Conservation (phyloP, 1,140 invertebrate species). For the Pemphigus obesinymphae region DNA sequence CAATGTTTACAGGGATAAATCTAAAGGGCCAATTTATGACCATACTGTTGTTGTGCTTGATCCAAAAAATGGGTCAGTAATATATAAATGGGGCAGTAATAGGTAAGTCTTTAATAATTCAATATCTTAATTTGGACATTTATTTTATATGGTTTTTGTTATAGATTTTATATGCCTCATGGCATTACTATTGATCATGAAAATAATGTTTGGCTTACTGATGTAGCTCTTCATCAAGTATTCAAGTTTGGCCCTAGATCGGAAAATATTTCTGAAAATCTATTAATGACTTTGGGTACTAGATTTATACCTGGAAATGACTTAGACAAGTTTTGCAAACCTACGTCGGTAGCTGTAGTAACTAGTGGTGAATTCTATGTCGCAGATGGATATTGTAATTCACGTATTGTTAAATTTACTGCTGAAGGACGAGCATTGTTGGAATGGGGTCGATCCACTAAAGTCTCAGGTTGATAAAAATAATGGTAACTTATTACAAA, state of each 20-base stretch:
- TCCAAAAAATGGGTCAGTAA: constrained; percentile 61
- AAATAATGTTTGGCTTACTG: constrained; percentile 85
- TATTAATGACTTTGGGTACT: constrained; percentile 48
- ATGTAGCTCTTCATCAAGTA: constrained; percentile 90
- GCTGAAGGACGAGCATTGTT: constrained; percentile 64
- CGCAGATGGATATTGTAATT: constrained; percentile 92
- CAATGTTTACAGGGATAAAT: constrained; percentile 58
- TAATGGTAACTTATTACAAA: neutral
- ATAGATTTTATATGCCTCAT: constrained; percentile 88
- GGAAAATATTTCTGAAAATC: constrained; percentile 43
- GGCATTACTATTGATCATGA: constrained; percentile 79
- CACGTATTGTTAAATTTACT: constrained; percentile 79
- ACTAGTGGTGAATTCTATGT: constrained; percentile 83
- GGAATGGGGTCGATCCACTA: constrained; percentile 57
- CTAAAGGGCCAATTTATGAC: constrained; percentile 64
- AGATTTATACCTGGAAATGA: constrained; percentile 76
- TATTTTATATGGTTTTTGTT: constrained; percentile 43
- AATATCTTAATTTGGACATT: neutral
- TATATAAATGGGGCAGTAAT: constrained; percentile 74
- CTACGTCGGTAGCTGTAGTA: constrained; percentile 81
- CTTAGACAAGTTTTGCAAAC: constrained; percentile 83
- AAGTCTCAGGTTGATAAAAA: constrained; percentile 43
- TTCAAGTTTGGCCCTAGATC: constrained; percentile 63
- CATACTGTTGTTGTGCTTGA: constrained; percentile 72
- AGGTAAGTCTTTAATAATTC: constrained; percentile 56